Evolutionary conservation across 1,140 invertebrate genomes (phyloP), one percentile per base, ranked within the genome.

Genomic region (Panagrolaimus sp.): DNA sequence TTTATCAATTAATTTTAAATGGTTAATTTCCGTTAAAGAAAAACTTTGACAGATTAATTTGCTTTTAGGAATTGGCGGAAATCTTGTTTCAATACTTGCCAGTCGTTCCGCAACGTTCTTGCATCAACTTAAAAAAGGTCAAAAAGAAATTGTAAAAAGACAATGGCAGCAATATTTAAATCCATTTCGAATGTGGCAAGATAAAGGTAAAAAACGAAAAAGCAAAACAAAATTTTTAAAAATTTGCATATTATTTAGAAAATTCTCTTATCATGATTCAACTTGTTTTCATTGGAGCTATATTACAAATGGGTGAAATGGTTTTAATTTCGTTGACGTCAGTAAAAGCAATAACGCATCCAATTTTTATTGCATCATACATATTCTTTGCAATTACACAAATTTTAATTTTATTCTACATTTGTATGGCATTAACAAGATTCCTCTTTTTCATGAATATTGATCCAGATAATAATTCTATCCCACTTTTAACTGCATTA

Each of bases 1-100:
- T 26, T 58, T 58, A 58, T 58, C 52, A 58, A 58, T 28, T 58
- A 6, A 17, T 58, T 26, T 28, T 58, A 21, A 58, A 58, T 58
- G 52, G 52, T 58, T 1, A 58, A 17, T 9, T 58, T 58, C 2
- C 14, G 21, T 58, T 58, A 5, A 1, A 12, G 14, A 21, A 26
- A 58, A 0, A 1, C 52, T 24, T 28, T 64, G 6, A 64, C 63
- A 64, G 28, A 62, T 5, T 24, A 64, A 14, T 28, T 24, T 43
- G 28, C 12, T 64, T 64, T 24, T 43, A 64, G 63, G 38, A 24
- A 28, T 64, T 43, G 63, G 38, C 8, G 63, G 38, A 43, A 58
- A 58, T 17, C 52, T 58, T 58, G 52, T 58, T 2, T 21, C 52
- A 21, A 58, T 58, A n/a, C 52, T 58, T 12, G 52, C 52, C 12